Conservation (phyloP, 2,797 vertebrate genomes). For the Diceros bicornis region DNA sequence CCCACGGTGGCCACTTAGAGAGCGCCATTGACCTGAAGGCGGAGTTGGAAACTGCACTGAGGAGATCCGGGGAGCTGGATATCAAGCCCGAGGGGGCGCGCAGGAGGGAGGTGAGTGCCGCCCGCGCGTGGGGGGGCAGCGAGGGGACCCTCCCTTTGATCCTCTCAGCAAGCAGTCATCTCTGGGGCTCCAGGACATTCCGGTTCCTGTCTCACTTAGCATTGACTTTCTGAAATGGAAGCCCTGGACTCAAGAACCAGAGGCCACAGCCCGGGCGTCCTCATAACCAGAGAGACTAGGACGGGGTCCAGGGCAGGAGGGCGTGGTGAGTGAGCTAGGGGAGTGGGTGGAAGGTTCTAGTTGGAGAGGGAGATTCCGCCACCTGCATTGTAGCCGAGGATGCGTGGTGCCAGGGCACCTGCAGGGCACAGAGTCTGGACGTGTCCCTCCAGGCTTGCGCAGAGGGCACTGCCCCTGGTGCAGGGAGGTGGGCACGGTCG, state of each 20-base stretch:
- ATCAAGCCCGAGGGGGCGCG: slow-evolving; percentile 90
- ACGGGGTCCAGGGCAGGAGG: neutral
- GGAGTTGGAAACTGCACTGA: slow-evolving; percentile 90
- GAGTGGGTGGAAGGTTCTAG: neutral
- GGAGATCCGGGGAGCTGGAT: slow-evolving; percentile 93
- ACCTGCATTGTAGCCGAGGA: accelerated
- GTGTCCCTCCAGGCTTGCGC: accelerated
- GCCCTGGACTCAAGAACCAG: neutral
- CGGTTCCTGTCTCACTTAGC: accelerated
- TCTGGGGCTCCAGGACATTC: accelerated
- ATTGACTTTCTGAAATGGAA: neutral
- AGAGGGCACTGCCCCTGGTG: neutral
- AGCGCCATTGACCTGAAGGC: slow-evolving; percentile 92
- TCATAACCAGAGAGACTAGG: accelerated
- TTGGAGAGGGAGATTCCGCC: accelerated
- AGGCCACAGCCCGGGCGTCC: neutral
- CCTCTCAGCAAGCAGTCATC: accelerated
- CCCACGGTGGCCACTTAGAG: slow-evolving; percentile 90
- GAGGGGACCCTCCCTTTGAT: accelerated
- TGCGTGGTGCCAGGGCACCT: accelerated
- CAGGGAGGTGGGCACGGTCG: neutral
- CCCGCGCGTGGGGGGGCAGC: accelerated
- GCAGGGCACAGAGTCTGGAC: accelerated
- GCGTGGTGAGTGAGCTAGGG: neutral
- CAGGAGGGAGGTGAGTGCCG: slow-evolving; percentile 90